phyloP scores from a whole-genome alignment of 2,888 invertebrate species.

The Trachelus iudaicus region DNA sequence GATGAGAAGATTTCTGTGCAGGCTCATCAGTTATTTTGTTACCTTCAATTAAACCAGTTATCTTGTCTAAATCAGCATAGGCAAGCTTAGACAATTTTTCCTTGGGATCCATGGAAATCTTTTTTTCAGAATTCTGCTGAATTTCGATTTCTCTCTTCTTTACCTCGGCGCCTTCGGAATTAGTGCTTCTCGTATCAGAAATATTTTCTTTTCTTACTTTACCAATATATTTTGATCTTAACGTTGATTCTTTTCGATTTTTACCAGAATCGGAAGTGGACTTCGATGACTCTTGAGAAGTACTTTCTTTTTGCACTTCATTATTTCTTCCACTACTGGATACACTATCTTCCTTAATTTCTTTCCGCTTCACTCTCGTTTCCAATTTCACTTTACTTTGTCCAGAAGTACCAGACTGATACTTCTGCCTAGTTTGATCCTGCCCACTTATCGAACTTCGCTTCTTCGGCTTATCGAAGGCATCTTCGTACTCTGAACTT shows the following conservation, averaged over 20 bases:
- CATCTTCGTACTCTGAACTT: slow-evolving; percentile 51
- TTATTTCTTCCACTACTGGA: background rate
- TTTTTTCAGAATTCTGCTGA: background rate
- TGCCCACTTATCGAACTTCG: slow-evolving; percentile 6
- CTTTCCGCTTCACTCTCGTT: slow-evolving; percentile 30
- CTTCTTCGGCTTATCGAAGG: slow-evolving; percentile 36
- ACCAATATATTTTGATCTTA: background rate
- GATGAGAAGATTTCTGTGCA: background rate
- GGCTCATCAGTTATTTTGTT: background rate
- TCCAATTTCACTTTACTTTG: slow-evolving; percentile 35
- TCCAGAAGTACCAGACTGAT: slow-evolving; percentile 3
- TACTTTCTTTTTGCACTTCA: background rate
- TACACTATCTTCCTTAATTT: slow-evolving; percentile 16
- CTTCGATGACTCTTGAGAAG: background rate
- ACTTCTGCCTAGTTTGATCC: slow-evolving; percentile 31
- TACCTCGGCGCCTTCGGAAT: background rate
- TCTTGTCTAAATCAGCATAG: background rate
- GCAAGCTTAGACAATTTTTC: background rate
- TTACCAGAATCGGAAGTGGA: background rate
- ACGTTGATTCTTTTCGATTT: background rate
- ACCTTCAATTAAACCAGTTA: background rate
- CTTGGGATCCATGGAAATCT: background rate
- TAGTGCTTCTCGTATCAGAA: background rate
- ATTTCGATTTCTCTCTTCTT: background rate
- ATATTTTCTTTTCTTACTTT: background rate